These are phyloP conservation scores for Arothron firmamentum DNA, from an alignment of 2,113 vertebrate genomes.

Conservation along the genomic window DNA sequence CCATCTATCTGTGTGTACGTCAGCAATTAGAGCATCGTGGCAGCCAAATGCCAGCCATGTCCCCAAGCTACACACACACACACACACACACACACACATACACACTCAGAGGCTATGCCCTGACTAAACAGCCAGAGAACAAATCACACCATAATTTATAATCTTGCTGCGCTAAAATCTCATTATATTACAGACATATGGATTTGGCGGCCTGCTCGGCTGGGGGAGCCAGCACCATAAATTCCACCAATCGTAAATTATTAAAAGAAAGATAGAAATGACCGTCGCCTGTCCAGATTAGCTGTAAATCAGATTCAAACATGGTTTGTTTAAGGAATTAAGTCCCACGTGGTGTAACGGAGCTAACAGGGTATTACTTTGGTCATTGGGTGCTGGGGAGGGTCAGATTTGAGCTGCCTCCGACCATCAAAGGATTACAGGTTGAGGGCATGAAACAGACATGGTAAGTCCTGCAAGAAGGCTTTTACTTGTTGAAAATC, in stretches of 20 bases:
- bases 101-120: slow-evolving; percentile 56
- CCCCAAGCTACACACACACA: slow-evolving; percentile 67
- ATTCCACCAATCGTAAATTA: slow-evolving; percentile 70
- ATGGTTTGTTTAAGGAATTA: slow-evolving; percentile 72
- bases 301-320: slow-evolving; percentile 64
- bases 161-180: slow-evolving; percentile 72
- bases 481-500: neutral
- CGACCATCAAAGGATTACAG: slow-evolving; percentile 45
- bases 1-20: slow-evolving; percentile 74
- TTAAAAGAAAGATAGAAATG: slow-evolving; percentile 70
- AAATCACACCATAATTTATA: slow-evolving; percentile 74
- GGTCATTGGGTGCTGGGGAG: slow-evolving; percentile 19
- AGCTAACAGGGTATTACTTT: slow-evolving; percentile 39
- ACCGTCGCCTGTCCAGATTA: slow-evolving; percentile 62
- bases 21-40: slow-evolving; percentile 71
- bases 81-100: slow-evolving; percentile 23
- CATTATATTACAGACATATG: slow-evolving; percentile 73
- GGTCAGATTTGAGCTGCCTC: slow-evolving; percentile 47
- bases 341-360: slow-evolving; percentile 45
- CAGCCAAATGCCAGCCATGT: slow-evolving; percentile 74
- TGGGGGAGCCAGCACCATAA: slow-evolving; percentile 54
- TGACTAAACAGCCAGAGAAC: slow-evolving; percentile 71
- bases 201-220: slow-evolving; percentile 60
- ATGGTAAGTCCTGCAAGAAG: neutral
- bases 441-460: slow-evolving; percentile 32